A percentile compares a stretch with the other conserved stretches of the same genome.
Conservation (phyloP, 2,797 vertebrate species). For the Ciconia nigra region DNA sequence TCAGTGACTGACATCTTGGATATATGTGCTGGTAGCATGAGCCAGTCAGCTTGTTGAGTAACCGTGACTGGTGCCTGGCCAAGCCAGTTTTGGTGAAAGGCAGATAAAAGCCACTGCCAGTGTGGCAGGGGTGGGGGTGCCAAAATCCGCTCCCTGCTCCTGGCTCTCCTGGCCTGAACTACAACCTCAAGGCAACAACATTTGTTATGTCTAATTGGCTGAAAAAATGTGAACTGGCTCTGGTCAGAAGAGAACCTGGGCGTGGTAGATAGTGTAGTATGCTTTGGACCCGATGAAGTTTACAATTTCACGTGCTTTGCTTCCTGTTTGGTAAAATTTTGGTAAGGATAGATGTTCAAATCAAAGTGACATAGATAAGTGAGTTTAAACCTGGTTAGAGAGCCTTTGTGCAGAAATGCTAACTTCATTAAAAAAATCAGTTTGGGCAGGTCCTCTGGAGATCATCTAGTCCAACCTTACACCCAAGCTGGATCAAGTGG, state of each 20-base stretch:
- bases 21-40: fast-evolving
- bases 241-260: not conserved
- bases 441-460: not conserved
- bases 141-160: not conserved
- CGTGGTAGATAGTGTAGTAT: fast-evolving
- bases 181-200: not conserved
- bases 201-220: not conserved
- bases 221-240: not conserved
- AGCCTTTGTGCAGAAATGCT: not conserved
- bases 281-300: not conserved
- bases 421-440: fast-evolving
- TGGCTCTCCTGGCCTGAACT: not conserved
- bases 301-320: not conserved
- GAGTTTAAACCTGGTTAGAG: not conserved
- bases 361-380: not conserved
- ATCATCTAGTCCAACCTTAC: not conserved
- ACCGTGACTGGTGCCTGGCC: fast-evolving
- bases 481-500: not conserved
- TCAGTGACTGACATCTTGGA: not conserved
- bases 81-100: not conserved
- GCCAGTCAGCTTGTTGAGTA: not conserved
- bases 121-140: not conserved
- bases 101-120: not conserved
- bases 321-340: not conserved
- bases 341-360: not conserved